phyloP scores from a whole-genome alignment of 2,888 invertebrate species.

The Saturnia pavonia region DNA sequence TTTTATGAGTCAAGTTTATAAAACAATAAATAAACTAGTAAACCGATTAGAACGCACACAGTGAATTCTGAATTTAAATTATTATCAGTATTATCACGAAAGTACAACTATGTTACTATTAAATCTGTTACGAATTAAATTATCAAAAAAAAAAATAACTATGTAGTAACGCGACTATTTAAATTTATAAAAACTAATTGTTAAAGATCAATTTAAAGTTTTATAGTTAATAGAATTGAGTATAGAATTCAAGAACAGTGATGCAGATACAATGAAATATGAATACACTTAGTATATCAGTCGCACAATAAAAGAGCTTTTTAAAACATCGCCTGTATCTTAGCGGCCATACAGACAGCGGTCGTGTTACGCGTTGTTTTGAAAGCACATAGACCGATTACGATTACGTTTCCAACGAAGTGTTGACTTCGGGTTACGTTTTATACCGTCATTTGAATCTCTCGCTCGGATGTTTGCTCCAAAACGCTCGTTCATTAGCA shows the following conservation, averaged over 20 bases:
- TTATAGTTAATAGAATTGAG: slow-evolving; percentile 38
- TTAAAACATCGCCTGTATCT: slow-evolving; percentile 74
- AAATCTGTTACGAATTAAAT: not conserved
- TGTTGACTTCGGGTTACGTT: slow-evolving; percentile 79
- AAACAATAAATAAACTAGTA: not conserved
- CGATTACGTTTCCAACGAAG: slow-evolving; percentile 78
- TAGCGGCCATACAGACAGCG: slow-evolving; percentile 61
- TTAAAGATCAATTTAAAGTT: slow-evolving; percentile 31
- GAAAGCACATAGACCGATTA: slow-evolving; percentile 76
- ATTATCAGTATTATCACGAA: not conserved
- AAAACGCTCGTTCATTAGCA: slow-evolving; percentile 79
- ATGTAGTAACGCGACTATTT: not conserved
- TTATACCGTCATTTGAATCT: slow-evolving; percentile 80
- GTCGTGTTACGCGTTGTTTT: slow-evolving; percentile 78
- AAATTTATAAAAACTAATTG: not conserved
- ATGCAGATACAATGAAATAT: slow-evolving; percentile 28
- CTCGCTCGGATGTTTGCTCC: slow-evolving; percentile 80
- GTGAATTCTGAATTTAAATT: not conserved
- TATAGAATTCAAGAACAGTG: slow-evolving; percentile 33
- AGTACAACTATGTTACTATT: not conserved
- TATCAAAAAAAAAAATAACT: not conserved
- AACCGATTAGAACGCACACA: not conserved
- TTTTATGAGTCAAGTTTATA: not conserved
- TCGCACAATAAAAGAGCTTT: slow-evolving; percentile 78
- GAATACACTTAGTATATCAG: slow-evolving; percentile 49